Evolutionary conservation across 2,113 vertebrate genomes (phyloP).

Genomic region (Megaceryle torquata): DNA sequence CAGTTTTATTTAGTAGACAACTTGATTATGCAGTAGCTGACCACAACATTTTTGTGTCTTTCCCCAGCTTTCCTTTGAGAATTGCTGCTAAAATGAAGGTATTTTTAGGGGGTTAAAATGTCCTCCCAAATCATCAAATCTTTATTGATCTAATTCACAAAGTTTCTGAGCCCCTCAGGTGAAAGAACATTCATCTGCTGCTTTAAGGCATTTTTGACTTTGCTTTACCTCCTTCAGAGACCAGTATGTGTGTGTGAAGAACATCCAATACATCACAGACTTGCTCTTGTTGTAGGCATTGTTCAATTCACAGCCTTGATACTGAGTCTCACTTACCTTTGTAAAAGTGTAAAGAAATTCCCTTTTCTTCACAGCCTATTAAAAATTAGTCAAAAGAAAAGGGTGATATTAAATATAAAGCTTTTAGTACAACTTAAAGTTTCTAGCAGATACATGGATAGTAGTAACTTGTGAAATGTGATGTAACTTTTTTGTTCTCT

Average conservation of each 20-base stretch:
- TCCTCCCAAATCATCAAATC: not conserved
- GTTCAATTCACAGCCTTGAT: not conserved
- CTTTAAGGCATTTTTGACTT: constrained; percentile 11
- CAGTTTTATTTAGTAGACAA: constrained; percentile 33
- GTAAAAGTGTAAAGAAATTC: not conserved
- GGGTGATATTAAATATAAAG: not conserved
- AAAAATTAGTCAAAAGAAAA: not conserved
- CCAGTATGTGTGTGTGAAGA: not conserved
- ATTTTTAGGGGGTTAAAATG: not conserved
- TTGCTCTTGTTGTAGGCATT: not conserved
- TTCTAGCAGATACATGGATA: not conserved
- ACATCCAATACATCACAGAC: not conserved
- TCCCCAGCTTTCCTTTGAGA: not conserved
- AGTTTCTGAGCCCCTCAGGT: not conserved
- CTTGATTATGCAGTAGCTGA: constrained; percentile 36
- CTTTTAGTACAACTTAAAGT: not conserved
- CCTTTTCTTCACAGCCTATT: not conserved
- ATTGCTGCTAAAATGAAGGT: not conserved
- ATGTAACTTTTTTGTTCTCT: not conserved
- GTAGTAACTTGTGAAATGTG: not conserved
- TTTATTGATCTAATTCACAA: constrained; percentile 4
- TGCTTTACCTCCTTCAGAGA: constrained; percentile 5
- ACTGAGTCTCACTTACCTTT: not conserved
- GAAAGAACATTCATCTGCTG: not conserved
- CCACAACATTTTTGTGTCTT: not conserved